Evolutionary conservation across 2,888 invertebrate genomes (phyloP).

Genomic region (Eustalomyia histrio): DNA sequence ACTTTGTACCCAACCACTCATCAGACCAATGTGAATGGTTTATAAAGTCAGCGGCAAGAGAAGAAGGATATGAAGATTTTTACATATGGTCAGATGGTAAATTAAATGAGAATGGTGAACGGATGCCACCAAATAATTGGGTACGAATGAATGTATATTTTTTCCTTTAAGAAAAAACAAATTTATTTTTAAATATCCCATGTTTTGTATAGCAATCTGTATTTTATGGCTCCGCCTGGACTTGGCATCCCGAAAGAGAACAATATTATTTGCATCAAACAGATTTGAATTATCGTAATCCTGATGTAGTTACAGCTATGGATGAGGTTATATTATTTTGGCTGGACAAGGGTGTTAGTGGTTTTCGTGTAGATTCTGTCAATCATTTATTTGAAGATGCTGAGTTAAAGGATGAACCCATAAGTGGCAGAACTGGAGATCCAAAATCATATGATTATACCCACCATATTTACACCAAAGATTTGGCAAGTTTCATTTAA

Average conservation of each 20-base stretch:
- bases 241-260: constrained; percentile 83
- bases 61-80: constrained; percentile 85
- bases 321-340: constrained; percentile 86
- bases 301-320: constrained; percentile 84
- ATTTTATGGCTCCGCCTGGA: constrained; percentile 88
- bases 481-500: constrained; percentile 75
- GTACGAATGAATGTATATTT: constrained; percentile 80
- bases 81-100: constrained; percentile 84
- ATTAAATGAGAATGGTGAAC: constrained; percentile 75
- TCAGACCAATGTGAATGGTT: constrained; percentile 91
- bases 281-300: constrained; percentile 89
- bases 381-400: constrained; percentile 84
- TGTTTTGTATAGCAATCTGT: constrained; percentile 74
- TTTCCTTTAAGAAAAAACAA: neutral
- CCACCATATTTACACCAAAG: constrained; percentile 84
- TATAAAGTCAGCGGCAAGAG: constrained; percentile 82
- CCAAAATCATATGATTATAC: constrained; percentile 82
- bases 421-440: constrained; percentile 79
- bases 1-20: constrained; percentile 86
- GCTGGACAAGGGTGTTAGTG: constrained; percentile 91
- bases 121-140: constrained; percentile 88
- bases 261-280: constrained; percentile 92
- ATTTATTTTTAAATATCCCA: neutral
- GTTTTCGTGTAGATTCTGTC: constrained; percentile 91
- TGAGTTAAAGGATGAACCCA: constrained; percentile 82